Percentiles rank a stretch among this genome's conserved stretches.
Conservation (phyloP, 2,888 invertebrate species). For the Epirrhoe alternata region DNA sequence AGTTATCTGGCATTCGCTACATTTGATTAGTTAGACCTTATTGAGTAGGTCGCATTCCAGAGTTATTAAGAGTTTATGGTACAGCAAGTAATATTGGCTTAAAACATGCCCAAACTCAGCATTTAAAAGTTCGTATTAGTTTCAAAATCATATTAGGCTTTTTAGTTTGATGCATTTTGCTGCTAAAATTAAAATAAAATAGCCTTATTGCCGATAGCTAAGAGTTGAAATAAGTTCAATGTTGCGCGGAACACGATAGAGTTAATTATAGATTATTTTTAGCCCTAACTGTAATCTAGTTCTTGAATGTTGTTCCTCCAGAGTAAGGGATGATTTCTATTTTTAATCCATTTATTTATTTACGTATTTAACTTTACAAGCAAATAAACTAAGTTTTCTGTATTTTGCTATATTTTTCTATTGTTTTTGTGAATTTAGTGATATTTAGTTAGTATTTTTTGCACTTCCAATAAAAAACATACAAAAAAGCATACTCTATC, state of each 20-base stretch:
- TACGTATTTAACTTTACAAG: background rate
- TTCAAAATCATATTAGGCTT: slow-evolving; percentile 8
- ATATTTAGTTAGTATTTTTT: slow-evolving; percentile 8
- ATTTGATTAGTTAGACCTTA: background rate
- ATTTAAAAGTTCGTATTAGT: slow-evolving; percentile 51
- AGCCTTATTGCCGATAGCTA: slow-evolving; percentile 4
- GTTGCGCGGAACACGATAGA: slow-evolving; percentile 10
- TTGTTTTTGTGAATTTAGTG: slow-evolving; percentile 44
- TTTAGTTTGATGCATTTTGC: background rate
- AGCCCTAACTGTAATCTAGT: background rate
- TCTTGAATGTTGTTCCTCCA: slow-evolving; percentile 10
- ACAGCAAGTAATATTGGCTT: slow-evolving; percentile 13
- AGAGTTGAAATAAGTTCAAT: slow-evolving; percentile 16
- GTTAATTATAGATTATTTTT: slow-evolving; percentile 4
- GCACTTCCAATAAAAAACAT: slow-evolving; percentile 13
- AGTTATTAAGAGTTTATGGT: slow-evolving; percentile 4
- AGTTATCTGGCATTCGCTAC: background rate
- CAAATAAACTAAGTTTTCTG: slow-evolving; percentile 12
- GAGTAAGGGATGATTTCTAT: slow-evolving; percentile 14
- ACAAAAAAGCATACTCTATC: slow-evolving; percentile 7
- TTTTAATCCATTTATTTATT: slow-evolving; percentile 10
- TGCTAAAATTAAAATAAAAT: slow-evolving; percentile 9
- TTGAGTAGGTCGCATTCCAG: slow-evolving; percentile 20
- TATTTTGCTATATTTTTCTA: slow-evolving; percentile 43
- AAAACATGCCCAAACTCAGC: slow-evolving; percentile 45